Percentiles rank a stretch among this genome's conserved stretches.
These are phyloP conservation scores for Solea senegalensis DNA, from an alignment of 2,113 vertebrate genomes.

Conservation along the genomic window DNA sequence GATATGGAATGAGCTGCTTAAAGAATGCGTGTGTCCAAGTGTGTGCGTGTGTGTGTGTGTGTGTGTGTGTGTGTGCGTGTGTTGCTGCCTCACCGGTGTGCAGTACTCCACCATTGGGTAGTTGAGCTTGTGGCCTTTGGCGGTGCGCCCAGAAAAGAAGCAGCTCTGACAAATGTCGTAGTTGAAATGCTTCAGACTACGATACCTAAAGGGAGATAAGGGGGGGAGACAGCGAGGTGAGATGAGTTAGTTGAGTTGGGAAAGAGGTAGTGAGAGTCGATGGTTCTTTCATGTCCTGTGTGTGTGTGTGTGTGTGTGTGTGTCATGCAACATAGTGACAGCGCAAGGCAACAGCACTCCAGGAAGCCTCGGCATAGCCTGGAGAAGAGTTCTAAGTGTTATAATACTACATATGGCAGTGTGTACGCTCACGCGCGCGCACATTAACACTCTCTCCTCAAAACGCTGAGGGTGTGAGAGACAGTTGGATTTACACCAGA, in stretches of 20 bases:
- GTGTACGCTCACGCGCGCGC: not conserved
- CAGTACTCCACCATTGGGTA: constrained; percentile 99
- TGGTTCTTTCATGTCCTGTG: constrained; percentile 23
- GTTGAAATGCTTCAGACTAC: constrained; percentile 98
- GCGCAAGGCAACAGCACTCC: not conserved
- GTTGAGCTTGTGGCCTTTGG: constrained; percentile 97
- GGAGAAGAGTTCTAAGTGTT: not conserved
- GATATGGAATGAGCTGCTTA: constrained; percentile 40
- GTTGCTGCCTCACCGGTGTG: constrained; percentile 86
- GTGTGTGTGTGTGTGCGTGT: constrained; percentile 28
- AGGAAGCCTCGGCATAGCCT: not conserved
- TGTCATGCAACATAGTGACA: not conserved
- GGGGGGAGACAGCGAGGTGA: constrained; percentile 6
- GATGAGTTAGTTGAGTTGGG: constrained; percentile 10
- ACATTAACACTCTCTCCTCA: not conserved
- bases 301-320: constrained; percentile 6
- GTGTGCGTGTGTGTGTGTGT: not conserved
- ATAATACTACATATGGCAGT: not conserved
- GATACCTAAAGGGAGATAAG: constrained; percentile 84
- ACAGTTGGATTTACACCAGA: constrained; percentile 51
- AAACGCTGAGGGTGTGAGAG: constrained; percentile 41
- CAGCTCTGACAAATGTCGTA: constrained; percentile 99
- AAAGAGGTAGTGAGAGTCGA: not conserved
- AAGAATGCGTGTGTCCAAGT: not conserved
- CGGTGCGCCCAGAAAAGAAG: constrained; percentile 97